Conservation (phyloP, 2,888 invertebrate species). For the Phymatocera aterrima region DNA sequence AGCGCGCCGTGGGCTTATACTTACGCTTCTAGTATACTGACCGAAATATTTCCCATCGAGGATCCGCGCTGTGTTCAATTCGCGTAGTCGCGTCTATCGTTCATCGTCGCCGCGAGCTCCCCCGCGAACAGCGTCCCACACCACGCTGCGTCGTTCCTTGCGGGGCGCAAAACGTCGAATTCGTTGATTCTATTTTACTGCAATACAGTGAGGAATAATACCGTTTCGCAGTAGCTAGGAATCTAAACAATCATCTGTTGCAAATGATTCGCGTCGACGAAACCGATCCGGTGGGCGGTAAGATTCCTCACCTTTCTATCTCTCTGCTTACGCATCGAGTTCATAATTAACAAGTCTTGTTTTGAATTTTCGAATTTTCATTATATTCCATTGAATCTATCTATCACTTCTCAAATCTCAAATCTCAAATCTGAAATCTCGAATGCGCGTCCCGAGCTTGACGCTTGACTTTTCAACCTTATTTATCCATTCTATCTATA, state of each 20-base stretch:
- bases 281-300: constrained; percentile 92
- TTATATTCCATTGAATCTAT: no score
- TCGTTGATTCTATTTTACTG: no score
- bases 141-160: no score
- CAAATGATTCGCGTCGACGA: constrained; percentile 93
- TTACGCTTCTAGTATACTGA: neutral
- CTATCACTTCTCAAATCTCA: no score
- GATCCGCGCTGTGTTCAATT: neutral
- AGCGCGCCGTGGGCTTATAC: neutral
- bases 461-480: no score
- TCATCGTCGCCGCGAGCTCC: neutral
- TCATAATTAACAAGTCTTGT: neutral
- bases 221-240: neutral
- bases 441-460: no score
- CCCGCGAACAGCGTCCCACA: no score
- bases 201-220: neutral
- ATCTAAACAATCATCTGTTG: neutral
- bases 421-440: no score
- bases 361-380: neutral
- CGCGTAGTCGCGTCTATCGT: neutral
- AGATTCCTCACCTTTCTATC: constrained; percentile 70
- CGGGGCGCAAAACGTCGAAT: no score
- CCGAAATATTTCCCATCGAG: neutral
- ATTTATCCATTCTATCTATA: no score
- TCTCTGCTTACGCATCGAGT: no score